phyloP scores from a whole-genome alignment of 2,797 vertebrate species.

The Sebastes variabilis region DNA sequence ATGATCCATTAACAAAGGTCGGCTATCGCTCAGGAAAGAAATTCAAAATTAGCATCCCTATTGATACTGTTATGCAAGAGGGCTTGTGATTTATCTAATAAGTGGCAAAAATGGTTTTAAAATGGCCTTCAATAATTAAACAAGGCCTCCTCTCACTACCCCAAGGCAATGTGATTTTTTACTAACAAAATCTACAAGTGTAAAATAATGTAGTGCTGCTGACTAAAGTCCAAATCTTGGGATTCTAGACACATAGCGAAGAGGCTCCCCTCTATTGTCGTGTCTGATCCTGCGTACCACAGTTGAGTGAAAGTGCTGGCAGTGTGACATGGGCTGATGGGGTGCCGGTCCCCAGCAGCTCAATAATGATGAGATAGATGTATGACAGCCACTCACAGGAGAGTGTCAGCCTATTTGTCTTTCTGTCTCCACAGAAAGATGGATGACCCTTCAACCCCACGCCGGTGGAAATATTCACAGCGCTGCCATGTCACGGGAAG shows the following conservation, averaged over 20 bases:
- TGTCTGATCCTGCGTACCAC: constrained; percentile 42
- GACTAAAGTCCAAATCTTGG: constrained; percentile 8
- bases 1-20: no score
- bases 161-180: background rate
- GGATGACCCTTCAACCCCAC: constrained; percentile 75
- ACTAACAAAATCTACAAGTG: background rate
- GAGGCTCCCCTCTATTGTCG: constrained; percentile 42
- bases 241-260: constrained; percentile 40
- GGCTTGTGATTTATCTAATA: background rate
- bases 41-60: no score
- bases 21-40: no score
- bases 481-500: constrained; percentile 48
- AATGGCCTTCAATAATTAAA: background rate
- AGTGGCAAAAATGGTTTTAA: background rate
- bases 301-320: constrained; percentile 45
- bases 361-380: constrained; percentile 79
- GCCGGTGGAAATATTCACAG: constrained; percentile 69
- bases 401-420: constrained; percentile 82
- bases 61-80: background rate
- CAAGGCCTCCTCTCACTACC: background rate
- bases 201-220: background rate
- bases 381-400: constrained; percentile 81
- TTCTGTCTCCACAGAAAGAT: constrained; percentile 79
- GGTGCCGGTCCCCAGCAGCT: constrained; percentile 64
- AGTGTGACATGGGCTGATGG: constrained; percentile 67